Evolutionary conservation across 2,797 vertebrate species (phyloP).

Genomic region (Coracias cyanogaster): DNA sequence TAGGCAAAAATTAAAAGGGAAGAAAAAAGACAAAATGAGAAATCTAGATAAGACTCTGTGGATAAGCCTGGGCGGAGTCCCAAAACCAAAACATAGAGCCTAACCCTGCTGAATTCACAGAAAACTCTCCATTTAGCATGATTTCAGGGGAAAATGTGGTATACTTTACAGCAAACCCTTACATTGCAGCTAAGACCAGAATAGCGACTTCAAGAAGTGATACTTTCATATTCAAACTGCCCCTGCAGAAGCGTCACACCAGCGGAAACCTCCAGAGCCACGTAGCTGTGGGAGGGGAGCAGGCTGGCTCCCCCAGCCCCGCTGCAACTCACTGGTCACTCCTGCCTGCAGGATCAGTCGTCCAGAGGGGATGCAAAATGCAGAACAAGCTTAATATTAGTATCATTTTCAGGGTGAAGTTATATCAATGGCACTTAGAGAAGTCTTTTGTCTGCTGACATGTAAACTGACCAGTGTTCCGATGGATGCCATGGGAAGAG

Average conservation of each 20-base stretch:
- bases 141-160: neutral
- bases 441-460: neutral
- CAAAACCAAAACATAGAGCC: neutral
- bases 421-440: neutral
- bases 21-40: neutral
- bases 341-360: neutral
- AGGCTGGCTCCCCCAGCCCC: neutral
- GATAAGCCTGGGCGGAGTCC: neutral
- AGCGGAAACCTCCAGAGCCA: neutral
- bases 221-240: neutral
- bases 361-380: neutral
- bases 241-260: neutral
- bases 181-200: neutral
- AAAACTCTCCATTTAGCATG: neutral
- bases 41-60: neutral
- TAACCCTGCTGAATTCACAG: neutral
- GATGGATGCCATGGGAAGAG: neutral
- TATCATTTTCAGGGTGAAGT: neutral
- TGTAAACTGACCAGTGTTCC: neutral
- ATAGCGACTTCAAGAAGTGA: neutral
- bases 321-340: neutral
- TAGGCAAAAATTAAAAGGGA: neutral
- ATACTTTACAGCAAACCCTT: neutral
- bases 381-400: neutral
- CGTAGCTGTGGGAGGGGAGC: neutral